Evolutionary conservation across 2,113 vertebrate species (phyloP), one percentile per base, ranked within the genome.

Genomic region (Nothoprocta pentlandii): DNA sequence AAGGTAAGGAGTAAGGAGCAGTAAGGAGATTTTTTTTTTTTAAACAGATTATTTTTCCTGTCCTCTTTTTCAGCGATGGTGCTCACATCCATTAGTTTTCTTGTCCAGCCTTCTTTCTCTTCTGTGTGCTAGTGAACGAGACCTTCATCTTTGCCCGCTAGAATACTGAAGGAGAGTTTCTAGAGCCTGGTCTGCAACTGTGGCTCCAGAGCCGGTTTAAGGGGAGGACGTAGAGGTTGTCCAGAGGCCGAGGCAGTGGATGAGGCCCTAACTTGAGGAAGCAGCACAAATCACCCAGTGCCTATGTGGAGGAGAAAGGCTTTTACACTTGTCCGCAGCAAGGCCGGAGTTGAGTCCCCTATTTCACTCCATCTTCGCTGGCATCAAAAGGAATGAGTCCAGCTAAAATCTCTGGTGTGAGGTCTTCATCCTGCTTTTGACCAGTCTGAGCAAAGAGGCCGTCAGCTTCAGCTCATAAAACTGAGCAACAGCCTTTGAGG

Each of bases 271-370:
- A 54, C 59, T 0, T 58, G 67, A 82, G 10, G 15, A 9, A 9
- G n/a, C 25, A 77, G 54, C 9, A 32, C 16, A 16, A 20, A 7
- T 56, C 14, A 71, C 6, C 3, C 1, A 22, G 11, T 17, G 3
- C 13, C 3, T 15, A 16, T 10, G 3, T 21, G 12, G 19, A 16
- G 16, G 5, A 84, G 21, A 75, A 1, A 20, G 69, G 9, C 0
- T 0, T 47, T 32, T 47, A 53, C 5, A 25, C 13, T 17, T 51
- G 3, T 9, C 59, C 42, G 58, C 22, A 19, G 17, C 21, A 47
- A 68, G 32, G 47, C 36, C 74, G 67, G 90, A 86, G 12, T 26
- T 32, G 9, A 30, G 51, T 53, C 21, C 79, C 4, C 16, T 23
- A 1, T 71, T 92, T 84, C 34, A 10, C 46, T 12, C 3, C 74